These are phyloP conservation scores for Lanistes nyassanus DNA, from an alignment of 1,140 invertebrate species.

Conservation along the genomic window DNA sequence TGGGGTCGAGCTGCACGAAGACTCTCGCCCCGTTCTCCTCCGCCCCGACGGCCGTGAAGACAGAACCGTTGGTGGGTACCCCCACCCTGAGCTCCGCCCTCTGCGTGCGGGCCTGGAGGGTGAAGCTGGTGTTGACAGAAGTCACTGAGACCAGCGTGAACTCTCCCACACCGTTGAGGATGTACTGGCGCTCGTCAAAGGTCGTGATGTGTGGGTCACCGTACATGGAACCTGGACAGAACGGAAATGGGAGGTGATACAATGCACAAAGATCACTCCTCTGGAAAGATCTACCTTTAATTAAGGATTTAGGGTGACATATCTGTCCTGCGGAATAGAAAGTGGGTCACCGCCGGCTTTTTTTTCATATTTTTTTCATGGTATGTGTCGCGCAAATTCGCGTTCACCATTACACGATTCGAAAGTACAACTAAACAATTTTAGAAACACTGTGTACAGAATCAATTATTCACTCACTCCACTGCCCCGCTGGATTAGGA, in stretches of 20 bases:
- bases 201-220: conserved; percentile 95
- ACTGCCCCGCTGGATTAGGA: neutral
- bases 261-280: neutral
- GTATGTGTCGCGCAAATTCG: too few relatives aligned
- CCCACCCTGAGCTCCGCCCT: neutral
- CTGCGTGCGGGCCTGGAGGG: conserved; percentile 33
- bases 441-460: too few relatives aligned
- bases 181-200: conserved; percentile 88
- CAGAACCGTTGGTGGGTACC: conserved; percentile 18
- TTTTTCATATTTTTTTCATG: too few relatives aligned
- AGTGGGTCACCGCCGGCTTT: too few relatives aligned
- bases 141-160: conserved; percentile 68
- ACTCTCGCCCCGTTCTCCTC: conserved; percentile 17
- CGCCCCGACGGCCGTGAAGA: conserved; percentile 37
- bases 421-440: too few relatives aligned
- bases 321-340: too few relatives aligned
- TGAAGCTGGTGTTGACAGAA: conserved; percentile 19
- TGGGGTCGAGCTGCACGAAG: conserved; percentile 27
- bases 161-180: conserved; percentile 96
- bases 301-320: too few relatives aligned
- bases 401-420: neutral
- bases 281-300: too few relatives aligned
- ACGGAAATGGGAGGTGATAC: neutral
- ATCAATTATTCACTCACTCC: neutral
- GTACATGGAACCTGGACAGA: conserved; percentile 27